Evolutionary conservation across 2,888 invertebrate species (phyloP), one percentile per base, ranked within the genome.

Genomic region (Philereme transversata): DNA sequence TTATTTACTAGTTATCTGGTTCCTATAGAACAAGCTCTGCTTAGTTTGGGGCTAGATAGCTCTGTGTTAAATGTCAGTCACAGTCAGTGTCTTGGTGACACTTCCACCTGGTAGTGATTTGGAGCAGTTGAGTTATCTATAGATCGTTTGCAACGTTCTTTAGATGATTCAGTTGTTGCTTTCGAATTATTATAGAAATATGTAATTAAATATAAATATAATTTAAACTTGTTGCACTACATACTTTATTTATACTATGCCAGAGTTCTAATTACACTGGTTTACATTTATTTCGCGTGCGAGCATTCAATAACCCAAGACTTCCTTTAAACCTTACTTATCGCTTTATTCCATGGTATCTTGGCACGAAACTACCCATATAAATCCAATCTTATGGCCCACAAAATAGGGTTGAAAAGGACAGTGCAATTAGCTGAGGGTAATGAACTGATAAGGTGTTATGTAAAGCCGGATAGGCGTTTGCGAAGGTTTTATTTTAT

Each of bases 281-380:
- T 47, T 58, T 49, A 64, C 66, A 62, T 62, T 62, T 62, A 67
- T 60, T 62, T 68, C 68, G 68, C 70, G 70, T 70, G 70, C 62
- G 51, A 65, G 59, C 56, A 67, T 68, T 70, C 70, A 68, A 70
- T 68, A 70, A 65, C 46, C 61, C 62, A 51, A 62, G 54, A 60
- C 67, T 67, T 65, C 60, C 68, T 63, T 60, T 64, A 67, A 60
- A 64, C 59, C 66, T 64, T 57, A 61, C 68, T 62, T 67, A 67
- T 67, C 68, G 59, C 62, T 64, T 46, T 57, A 62, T 70, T 68
- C 60, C 61, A 68, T 67, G 62, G 65, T 53, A 49, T 57, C 64
- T 64, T 62, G 54, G 52, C 70, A 65, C 62, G 70, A 57, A 64
- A 55, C 46, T 10, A 34, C 33, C 5, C 22, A 22, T 11, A 43